Evolutionary conservation across 2,797 vertebrate genomes (phyloP).

Genomic region (Protosalanx chinensis): DNA sequence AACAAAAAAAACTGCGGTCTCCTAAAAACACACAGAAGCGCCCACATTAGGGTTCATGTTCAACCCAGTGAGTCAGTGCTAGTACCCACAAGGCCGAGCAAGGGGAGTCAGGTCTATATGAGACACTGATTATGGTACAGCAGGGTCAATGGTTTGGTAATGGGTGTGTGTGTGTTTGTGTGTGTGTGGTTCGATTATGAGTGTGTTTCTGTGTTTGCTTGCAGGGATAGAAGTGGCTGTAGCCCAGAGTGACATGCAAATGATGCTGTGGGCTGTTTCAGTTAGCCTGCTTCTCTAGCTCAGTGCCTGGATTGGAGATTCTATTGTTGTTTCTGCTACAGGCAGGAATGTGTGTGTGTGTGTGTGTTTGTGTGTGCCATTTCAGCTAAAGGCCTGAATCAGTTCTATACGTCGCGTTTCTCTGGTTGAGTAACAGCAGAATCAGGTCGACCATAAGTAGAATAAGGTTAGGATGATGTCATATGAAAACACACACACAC

Average conservation of each 20-base stretch:
- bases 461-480: constrained; percentile 4
- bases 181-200: not conserved
- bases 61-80: not conserved
- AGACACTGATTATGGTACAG: constrained; percentile 6
- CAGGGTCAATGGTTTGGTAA: constrained; percentile 3
- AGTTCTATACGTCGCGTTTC: not conserved
- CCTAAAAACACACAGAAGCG: not conserved
- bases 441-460: constrained; percentile 2
- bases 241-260: not conserved
- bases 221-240: not conserved
- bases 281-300: not conserved
- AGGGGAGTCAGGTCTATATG: constrained; percentile 1
- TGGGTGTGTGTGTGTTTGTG: constrained; percentile 9
- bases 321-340: constrained; percentile 1
- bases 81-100: not conserved
- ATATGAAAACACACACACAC: constrained; percentile 6
- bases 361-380: constrained; percentile 5
- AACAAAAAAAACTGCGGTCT: not conserved
- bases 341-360: constrained; percentile 17
- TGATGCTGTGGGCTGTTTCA: not conserved
- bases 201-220: not conserved
- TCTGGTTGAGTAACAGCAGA: not conserved
- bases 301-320: constrained; percentile 8
- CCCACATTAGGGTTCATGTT: not conserved
- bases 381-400: not conserved